Evolutionary conservation across 2,113 vertebrate genomes (phyloP), one percentile per base, ranked within the genome.

Genomic region (Heterochromis multidens): DNA sequence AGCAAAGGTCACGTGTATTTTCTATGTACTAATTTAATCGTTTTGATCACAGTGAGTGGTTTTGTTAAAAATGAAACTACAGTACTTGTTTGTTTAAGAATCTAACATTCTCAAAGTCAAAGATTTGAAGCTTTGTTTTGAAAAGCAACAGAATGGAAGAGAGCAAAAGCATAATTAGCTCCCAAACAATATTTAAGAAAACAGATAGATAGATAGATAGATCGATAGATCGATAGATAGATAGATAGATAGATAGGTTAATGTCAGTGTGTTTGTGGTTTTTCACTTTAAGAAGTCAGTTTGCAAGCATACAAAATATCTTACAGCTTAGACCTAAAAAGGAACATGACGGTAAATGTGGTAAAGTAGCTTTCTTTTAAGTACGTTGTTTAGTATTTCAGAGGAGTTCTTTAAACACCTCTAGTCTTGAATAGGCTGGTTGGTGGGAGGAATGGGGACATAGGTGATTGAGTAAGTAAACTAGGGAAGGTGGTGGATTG

Each of bases 311-410:
- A 37, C 6, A 88, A 63, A 72, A 62, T 21, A 1, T 40, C 46
- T 76, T 37, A 17, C 58, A 58, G 58, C 63, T 27, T 59, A 29
- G 23, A 46, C 29, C 43, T 33, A 76, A 85, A 83, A 86, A 79
- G 57, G 21, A 81, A 59, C 57, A 43, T 78, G 81, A 49, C 23
- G 67, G 60, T 60, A 79, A 63, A 76, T 2, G 40, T 70, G 61
- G 35, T 4, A 40, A 57, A 60, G 59, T 35, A 70, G 49, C 85
- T 82, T 46, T 81, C 40, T 83, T 79, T 86, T 43, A 78, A 84
- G 77, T 58, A 17, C 37, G 60, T 74, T 80, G 70, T 82, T 92
- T 78, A 77, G 90, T 92, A 87, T 92, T 93, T 86, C 74, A 90
- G 78, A 84, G 74, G 79, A 82, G 81, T 82, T 86, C 77, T 87